These are phyloP conservation scores for Brachionus rubens DNA, from an alignment of 1,140 invertebrate genomes.

Conservation along the genomic window DNA sequence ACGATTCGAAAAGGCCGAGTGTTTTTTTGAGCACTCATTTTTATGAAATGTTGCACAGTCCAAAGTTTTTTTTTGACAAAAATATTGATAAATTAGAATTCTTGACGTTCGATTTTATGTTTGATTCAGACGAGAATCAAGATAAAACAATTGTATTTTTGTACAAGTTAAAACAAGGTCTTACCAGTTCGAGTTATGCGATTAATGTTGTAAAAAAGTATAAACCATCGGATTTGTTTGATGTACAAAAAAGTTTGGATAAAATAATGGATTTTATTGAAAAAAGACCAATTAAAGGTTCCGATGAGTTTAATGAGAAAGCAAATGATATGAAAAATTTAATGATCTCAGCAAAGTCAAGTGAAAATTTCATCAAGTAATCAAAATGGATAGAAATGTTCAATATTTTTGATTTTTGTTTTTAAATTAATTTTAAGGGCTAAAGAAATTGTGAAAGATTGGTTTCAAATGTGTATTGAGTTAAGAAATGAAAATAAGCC, in stretches of 20 bases:
- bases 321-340: no score
- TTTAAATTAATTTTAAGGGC: no score
- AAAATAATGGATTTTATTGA: no score
- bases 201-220: constrained; percentile 45
- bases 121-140: constrained; percentile 55
- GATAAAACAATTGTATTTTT: constrained; percentile 64
- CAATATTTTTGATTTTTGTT: no score
- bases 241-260: background rate
- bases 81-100: constrained; percentile 49
- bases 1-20: constrained; percentile 67
- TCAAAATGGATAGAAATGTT: no score
- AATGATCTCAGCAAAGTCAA: no score
- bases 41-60: constrained; percentile 65
- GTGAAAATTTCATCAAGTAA: no score
- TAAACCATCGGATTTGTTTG: background rate
- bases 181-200: constrained; percentile 64
- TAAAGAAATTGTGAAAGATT: no score
- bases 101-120: constrained; percentile 17
- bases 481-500: no score
- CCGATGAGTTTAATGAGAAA: no score
- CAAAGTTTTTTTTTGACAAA: constrained; percentile 59
- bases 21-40: constrained; percentile 75
- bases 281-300: no score
- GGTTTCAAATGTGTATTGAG: no score
- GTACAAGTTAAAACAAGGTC: constrained; percentile 65